Percentiles rank a stretch among this genome's conserved stretches.
phyloP scores from a whole-genome alignment of 2,797 vertebrate genomes.

The Alauda arvensis region DNA sequence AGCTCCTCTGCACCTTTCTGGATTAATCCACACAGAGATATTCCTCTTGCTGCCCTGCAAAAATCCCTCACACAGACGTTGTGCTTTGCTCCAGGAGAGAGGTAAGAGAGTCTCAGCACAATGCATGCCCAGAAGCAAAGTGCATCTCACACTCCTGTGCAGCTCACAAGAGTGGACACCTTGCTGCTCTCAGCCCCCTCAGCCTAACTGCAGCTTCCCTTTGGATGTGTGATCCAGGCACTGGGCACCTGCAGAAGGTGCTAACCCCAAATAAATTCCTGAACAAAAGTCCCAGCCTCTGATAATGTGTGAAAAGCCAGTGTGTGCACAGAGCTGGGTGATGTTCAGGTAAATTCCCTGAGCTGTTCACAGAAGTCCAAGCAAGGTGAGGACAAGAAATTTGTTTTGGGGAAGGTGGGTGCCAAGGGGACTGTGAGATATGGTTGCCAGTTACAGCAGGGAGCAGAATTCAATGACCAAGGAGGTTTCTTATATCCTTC shows the following conservation, averaged over 20 bases:
- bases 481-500: not conserved
- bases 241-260: not conserved
- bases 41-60: not conserved
- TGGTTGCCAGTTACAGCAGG: not conserved
- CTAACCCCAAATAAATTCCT: not conserved
- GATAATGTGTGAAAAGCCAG: not conserved
- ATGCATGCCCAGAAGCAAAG: not conserved
- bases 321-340: not conserved
- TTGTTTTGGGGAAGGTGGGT: not conserved
- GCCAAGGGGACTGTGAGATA: not conserved
- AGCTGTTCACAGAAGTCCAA: not conserved
- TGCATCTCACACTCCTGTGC: not conserved
- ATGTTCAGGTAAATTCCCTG: not conserved
- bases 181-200: not conserved
- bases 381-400: not conserved
- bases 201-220: not conserved
- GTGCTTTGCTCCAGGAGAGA: constrained; percentile 8
- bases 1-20: not conserved
- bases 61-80: not conserved
- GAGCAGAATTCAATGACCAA: not conserved
- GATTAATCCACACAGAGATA: not conserved
- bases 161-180: constrained; percentile 1
- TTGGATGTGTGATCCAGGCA: not conserved
- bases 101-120: not conserved
- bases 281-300: not conserved